Evolutionary conservation across 30 jellyfish, hydroid and myxozoan genomes (phyloP).

Genomic region (Aurelia coerulea): DNA sequence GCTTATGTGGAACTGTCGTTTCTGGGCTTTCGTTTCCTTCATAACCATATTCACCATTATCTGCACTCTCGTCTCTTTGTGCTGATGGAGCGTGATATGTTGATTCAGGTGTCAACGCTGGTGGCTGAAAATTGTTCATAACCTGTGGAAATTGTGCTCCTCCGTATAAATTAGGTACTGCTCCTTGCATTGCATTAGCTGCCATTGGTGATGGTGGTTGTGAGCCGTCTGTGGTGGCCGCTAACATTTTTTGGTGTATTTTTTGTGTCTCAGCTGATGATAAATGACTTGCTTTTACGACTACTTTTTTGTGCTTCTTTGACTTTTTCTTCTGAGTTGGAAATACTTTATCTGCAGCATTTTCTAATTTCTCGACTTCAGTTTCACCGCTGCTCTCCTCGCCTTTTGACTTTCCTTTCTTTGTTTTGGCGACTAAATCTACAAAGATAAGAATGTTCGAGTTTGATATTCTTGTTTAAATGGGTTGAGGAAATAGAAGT

Average conservation of each 20-base stretch:
- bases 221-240: slow-evolving; percentile 81
- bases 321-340: slow-evolving; percentile 57
- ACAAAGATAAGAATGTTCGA: not conserved
- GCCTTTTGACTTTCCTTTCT: not conserved
- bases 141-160: slow-evolving; percentile 38
- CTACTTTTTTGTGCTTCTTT: slow-evolving; percentile 64
- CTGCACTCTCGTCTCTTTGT: slow-evolving; percentile 54
- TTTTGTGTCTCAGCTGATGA: slow-evolving; percentile 75
- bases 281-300: slow-evolving; percentile 51
- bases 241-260: slow-evolving; percentile 84
- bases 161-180: slow-evolving; percentile 32
- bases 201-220: slow-evolving; percentile 69
- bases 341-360: slow-evolving; percentile 39
- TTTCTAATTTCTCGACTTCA: slow-evolving; percentile 25
- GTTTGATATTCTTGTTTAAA: too few relatives aligned
- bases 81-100: slow-evolving; percentile 39
- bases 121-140: slow-evolving; percentile 27
- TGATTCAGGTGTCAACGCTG: slow-evolving; percentile 31
- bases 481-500: too few relatives aligned
- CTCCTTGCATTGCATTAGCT: slow-evolving; percentile 41
- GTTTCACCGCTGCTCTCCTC: slow-evolving; percentile 15
- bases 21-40: slow-evolving; percentile 61
- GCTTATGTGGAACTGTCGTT: slow-evolving; percentile 61
- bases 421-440: slow-evolving; percentile 72
- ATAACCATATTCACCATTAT: slow-evolving; percentile 38